These are phyloP conservation scores for Baronia brevicornis DNA, from an alignment of 2,888 invertebrate species.

Conservation along the genomic window DNA sequence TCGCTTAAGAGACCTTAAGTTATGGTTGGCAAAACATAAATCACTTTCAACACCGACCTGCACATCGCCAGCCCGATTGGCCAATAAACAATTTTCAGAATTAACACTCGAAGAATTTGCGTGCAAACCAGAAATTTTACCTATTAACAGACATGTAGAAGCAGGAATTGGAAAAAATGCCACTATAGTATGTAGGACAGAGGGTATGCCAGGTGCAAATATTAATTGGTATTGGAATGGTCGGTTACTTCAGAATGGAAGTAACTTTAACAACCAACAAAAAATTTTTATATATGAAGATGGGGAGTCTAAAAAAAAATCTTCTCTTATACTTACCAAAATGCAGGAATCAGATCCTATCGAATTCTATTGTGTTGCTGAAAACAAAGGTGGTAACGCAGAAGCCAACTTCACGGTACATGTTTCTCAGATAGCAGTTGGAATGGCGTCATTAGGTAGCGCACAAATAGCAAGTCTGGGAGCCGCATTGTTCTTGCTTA, in stretches of 20 bases:
- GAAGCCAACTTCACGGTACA: slow-evolving; percentile 93
- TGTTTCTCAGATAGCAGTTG: slow-evolving; percentile 84
- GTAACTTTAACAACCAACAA: slow-evolving; percentile 86
- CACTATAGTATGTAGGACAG: slow-evolving; percentile 87
- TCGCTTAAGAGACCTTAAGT: slow-evolving; percentile 84
- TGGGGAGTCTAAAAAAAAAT: slow-evolving; percentile 84
- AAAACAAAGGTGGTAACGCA: slow-evolving; percentile 90
- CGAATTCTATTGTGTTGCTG: slow-evolving; percentile 92
- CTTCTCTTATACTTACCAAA: slow-evolving; percentile 85
- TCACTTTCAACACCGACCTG: slow-evolving; percentile 87
- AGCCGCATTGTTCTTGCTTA: slow-evolving; percentile 85
- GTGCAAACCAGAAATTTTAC: slow-evolving; percentile 87
- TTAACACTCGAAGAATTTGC: slow-evolving; percentile 88
- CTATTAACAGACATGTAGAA: slow-evolving; percentile 84
- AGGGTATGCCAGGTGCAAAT: slow-evolving; percentile 86
- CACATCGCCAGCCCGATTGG: slow-evolving; percentile 80
- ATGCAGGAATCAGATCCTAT: slow-evolving; percentile 88
- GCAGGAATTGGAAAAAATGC: slow-evolving; percentile 89
- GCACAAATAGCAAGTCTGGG: slow-evolving; percentile 91
- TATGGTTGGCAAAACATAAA: slow-evolving; percentile 87
- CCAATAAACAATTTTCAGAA: slow-evolving; percentile 84
- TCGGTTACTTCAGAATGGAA: slow-evolving; percentile 83
- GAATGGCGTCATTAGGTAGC: slow-evolving; percentile 87
- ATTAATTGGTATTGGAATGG: slow-evolving; percentile 94
- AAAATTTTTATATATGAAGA: slow-evolving; percentile 85